phyloP scores from a whole-genome alignment of 2,113 vertebrate genomes.

The Montifringilla adamsi region DNA sequence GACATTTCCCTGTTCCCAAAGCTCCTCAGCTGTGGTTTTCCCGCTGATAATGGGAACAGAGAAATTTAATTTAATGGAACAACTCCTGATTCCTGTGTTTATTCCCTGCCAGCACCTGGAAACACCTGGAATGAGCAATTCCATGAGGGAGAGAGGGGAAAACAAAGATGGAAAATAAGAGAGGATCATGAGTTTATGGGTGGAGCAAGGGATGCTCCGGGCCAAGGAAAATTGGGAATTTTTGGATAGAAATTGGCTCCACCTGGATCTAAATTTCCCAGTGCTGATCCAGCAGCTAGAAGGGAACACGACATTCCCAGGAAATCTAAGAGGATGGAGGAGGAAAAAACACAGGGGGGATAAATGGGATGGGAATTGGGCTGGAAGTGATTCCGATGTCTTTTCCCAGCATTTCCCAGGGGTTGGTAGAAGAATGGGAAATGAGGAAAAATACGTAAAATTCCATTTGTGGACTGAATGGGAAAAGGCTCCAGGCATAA shows the following conservation, averaged over 20 bases:
- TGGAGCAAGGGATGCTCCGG: fast-evolving
- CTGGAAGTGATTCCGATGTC: fast-evolving
- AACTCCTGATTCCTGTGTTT: not conserved
- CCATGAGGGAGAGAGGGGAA: not conserved
- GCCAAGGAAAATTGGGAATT: not conserved
- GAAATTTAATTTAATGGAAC: not conserved
- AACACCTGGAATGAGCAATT: not conserved
- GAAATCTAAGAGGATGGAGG: not conserved
- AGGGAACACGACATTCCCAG: fast-evolving
- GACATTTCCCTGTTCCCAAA: not conserved
- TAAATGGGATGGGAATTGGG: fast-evolving
- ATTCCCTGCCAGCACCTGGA: not conserved
- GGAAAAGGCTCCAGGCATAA: fast-evolving
- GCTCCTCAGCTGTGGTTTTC: not conserved
- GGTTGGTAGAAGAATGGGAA: not conserved
- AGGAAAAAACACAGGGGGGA: not conserved
- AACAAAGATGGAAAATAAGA: not conserved
- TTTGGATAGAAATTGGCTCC: not conserved
- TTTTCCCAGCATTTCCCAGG: fast-evolving
- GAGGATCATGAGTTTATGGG: not conserved
- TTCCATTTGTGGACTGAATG: fast-evolving
- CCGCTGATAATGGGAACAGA: not conserved
- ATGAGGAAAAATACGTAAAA: not conserved
- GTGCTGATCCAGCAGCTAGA: not conserved
- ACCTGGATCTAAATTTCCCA: not conserved